These are phyloP conservation scores for Drosophila engyochracea DNA, from an alignment of 2,888 invertebrate species.

Conservation along the genomic window DNA sequence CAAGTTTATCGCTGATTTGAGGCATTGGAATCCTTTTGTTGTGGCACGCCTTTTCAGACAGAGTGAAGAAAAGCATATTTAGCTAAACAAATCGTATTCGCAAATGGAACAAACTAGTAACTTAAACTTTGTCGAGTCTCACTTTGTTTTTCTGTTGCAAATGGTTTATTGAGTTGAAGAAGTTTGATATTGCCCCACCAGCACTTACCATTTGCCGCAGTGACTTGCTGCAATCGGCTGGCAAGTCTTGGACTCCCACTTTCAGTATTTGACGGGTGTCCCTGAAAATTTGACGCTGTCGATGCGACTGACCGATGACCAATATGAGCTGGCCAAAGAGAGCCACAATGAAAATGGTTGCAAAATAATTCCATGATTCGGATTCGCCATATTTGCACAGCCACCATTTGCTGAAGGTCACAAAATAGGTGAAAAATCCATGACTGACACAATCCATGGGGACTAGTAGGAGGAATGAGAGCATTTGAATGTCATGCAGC, in stretches of 20 bases:
- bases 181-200: neutral
- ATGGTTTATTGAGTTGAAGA: neutral
- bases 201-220: conserved; percentile 44
- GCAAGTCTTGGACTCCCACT: conserved; percentile 12
- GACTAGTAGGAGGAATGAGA: conserved; percentile 64
- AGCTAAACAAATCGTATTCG: neutral
- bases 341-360: neutral
- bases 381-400: conserved; percentile 9
- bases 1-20: neutral
- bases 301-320: conserved; percentile 43
- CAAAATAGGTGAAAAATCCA: conserved; percentile 75
- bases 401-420: conserved; percentile 51
- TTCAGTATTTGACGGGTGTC: conserved; percentile 29
- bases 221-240: conserved; percentile 28
- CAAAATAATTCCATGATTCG: neutral
- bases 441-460: conserved; percentile 71
- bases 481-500: conserved; percentile 65
- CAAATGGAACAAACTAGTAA: neutral
- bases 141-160: neutral
- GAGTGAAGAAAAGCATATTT: neutral
- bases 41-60: neutral
- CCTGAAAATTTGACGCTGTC: conserved; percentile 16
- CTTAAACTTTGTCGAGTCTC: neutral
- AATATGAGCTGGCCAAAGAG: conserved; percentile 47
- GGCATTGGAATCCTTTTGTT: neutral